phyloP scores from a whole-genome alignment of 2,113 vertebrate species.

The Hypanus sabinus region DNA sequence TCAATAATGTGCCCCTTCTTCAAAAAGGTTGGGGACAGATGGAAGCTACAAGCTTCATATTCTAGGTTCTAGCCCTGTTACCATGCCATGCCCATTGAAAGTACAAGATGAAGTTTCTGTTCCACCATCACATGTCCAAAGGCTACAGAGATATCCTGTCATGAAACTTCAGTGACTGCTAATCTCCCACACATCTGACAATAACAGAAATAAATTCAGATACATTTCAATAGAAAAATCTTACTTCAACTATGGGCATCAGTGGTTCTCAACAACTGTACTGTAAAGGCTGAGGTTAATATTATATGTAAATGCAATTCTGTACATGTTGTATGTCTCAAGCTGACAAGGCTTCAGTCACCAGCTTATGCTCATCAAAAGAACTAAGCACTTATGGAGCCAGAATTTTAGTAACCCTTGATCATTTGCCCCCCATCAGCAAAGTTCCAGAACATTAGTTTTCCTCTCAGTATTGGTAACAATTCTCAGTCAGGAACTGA shows the following conservation, averaged over 20 bases:
- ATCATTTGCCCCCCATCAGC: neutral
- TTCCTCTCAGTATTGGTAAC: neutral
- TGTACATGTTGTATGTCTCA: neutral
- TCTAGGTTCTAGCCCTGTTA: neutral
- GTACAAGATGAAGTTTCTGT: neutral
- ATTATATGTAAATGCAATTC: neutral
- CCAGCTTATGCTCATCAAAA: neutral
- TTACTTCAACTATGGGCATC: neutral
- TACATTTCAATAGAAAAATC: neutral
- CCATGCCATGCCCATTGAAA: neutral
- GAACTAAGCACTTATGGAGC: neutral
- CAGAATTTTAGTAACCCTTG: neutral
- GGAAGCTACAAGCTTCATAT: neutral
- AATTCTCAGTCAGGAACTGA: constrained; percentile 45
- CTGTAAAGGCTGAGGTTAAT: neutral
- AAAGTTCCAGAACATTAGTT: neutral
- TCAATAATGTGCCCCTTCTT: neutral
- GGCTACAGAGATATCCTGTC: neutral
- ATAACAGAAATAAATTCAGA: neutral
- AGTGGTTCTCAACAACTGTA: neutral
- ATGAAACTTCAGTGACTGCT: neutral
- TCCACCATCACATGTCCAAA: neutral
- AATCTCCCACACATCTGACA: neutral
- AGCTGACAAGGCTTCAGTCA: neutral
- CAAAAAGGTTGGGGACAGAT: neutral